Evolutionary conservation across 2,888 invertebrate species (phyloP).

Genomic region (Ophioninae sp.): DNA sequence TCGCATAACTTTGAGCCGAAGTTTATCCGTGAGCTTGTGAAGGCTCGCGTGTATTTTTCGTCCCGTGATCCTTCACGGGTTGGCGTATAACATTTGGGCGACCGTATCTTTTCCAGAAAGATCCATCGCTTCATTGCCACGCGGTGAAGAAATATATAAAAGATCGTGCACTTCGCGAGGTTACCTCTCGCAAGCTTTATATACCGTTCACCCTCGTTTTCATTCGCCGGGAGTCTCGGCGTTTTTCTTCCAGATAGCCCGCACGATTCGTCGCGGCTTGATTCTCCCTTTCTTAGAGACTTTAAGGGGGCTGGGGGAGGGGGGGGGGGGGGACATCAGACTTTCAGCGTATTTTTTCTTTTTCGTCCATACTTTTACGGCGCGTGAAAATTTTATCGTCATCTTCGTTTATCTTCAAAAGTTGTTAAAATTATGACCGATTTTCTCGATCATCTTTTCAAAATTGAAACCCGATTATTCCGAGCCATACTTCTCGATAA

Average conservation of each 20-base stretch:
- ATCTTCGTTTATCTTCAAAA: no score
- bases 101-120: constrained; percentile 64
- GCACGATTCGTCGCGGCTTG: not conserved
- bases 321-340: not conserved
- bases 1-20: constrained; percentile 75
- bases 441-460: no score
- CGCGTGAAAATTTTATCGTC: no score
- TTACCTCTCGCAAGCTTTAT: constrained; percentile 9
- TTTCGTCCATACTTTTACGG: no score
- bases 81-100: constrained; percentile 31
- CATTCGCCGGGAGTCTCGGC: constrained; percentile 1
- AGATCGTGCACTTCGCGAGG: constrained; percentile 48
- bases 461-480: no score
- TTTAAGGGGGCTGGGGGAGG: constrained; percentile 20
- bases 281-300: constrained; percentile 11
- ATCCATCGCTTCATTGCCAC: constrained; percentile 76
- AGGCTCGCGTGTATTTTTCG: constrained; percentile 67
- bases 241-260: constrained; percentile 7
- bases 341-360: no score
- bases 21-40: constrained; percentile 68
- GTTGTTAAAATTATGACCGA: no score
- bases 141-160: constrained; percentile 11
- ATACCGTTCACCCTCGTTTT: constrained; percentile 5
- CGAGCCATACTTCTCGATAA: no score
- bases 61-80: constrained; percentile 46